Conservation (phyloP, 1,140 invertebrate genomes). For the silkworm (Bombyx mori) region ASM3026992v2 NC_085129.1:2833001-2833500, state of each 20-base stretch:
- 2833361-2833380: slow-evolving; percentile 25
- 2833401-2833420: not conserved
- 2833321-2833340: slow-evolving; percentile 22
- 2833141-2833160: not conserved
- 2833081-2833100: slow-evolving; percentile 1
- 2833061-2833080: slow-evolving; percentile 33
- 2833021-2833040: slow-evolving; percentile 25
- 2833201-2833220: not conserved
- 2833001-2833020: slow-evolving; percentile 22
- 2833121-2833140: too few relatives aligned
- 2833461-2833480: slow-evolving; percentile 35
- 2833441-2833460: slow-evolving; percentile 20
- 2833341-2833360: slow-evolving; percentile 28
- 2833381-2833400: not conserved
- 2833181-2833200: slow-evolving; percentile 1
- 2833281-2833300: slow-evolving; percentile 16
- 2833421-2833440: not conserved
- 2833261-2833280: slow-evolving; percentile 1
- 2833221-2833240: slow-evolving; percentile 18
- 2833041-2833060: slow-evolving; percentile 18
- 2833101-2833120: too few relatives aligned
- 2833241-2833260: slow-evolving; percentile 18
- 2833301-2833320: slow-evolving; percentile 22
- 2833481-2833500: slow-evolving; percentile 42
- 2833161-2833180: not conserved